Evolutionary conservation across 2,113 vertebrate genomes (phyloP).

Genomic region (Condylura cristata): DNA sequence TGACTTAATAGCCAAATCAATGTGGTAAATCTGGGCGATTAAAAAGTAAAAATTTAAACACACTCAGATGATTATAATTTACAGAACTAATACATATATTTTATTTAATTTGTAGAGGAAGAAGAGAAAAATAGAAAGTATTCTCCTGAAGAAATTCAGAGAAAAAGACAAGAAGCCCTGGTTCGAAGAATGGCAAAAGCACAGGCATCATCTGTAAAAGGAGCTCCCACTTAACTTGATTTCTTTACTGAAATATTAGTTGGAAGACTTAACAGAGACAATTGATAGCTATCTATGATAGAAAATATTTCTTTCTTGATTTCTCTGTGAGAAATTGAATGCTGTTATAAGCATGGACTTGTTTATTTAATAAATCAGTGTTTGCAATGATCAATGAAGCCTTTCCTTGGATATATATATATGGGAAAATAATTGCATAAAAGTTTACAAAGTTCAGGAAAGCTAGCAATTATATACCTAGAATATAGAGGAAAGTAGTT

Average conservation of each 20-base stretch:
- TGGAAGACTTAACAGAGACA: slow-evolving; percentile 19
- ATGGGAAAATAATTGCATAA: slow-evolving; percentile 37
- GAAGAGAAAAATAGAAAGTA: slow-evolving; percentile 88
- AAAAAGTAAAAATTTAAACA: slow-evolving; percentile 2
- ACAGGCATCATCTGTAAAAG: slow-evolving; percentile 81
- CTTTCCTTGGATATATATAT: slow-evolving; percentile 52
- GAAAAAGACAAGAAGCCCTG: slow-evolving; percentile 94
- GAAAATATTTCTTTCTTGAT: slow-evolving; percentile 62
- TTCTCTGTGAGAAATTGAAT: slow-evolving; percentile 82
- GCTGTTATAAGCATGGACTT: slow-evolving; percentile 70
- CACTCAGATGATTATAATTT: not conserved
- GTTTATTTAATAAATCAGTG: slow-evolving; percentile 76
- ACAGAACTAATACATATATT: slow-evolving; percentile 23
- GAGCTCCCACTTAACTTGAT: slow-evolving; percentile 61
- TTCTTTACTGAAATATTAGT: slow-evolving; percentile 30
- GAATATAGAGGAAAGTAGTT: slow-evolving; percentile 9
- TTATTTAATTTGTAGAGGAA: slow-evolving; percentile 85
- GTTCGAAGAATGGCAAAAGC: slow-evolving; percentile 90
- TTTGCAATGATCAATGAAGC: slow-evolving; percentile 68
- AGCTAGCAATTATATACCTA: slow-evolving; percentile 29
- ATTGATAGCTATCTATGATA: slow-evolving; percentile 65
- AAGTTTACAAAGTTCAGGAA: slow-evolving; percentile 49
- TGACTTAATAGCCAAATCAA: slow-evolving; percentile 5
- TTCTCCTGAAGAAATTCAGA: slow-evolving; percentile 94
- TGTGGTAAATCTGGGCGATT: not conserved